Conservation (phyloP, 2,888 invertebrate species). For the Tethea ocularis region DNA sequence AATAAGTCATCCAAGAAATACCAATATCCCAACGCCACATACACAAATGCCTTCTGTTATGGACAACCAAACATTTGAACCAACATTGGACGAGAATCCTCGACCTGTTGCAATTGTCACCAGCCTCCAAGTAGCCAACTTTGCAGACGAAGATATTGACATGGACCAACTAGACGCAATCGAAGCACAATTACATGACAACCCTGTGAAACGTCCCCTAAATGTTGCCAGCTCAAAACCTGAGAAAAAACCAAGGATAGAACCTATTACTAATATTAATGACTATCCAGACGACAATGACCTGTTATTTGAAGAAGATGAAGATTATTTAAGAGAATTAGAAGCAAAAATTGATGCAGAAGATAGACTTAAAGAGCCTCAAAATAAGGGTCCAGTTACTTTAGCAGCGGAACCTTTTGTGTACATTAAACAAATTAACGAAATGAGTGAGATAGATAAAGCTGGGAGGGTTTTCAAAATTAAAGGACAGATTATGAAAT, state of each 20-base stretch:
- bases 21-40: constrained; percentile 52
- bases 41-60: constrained; percentile 43
- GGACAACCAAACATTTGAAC: constrained; percentile 22
- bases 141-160: constrained; percentile 67
- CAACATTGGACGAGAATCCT: constrained; percentile 30
- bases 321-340: constrained; percentile 63
- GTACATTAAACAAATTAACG: constrained; percentile 74
- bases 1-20: constrained; percentile 44
- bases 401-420: constrained; percentile 65
- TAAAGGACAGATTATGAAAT: constrained; percentile 81
- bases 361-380: neutral
- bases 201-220: constrained; percentile 48
- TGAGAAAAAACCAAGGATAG: constrained; percentile 61
- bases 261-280: constrained; percentile 31
- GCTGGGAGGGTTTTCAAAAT: constrained; percentile 77
- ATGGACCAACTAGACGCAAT: constrained; percentile 64
- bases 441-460: constrained; percentile 52
- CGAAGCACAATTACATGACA: constrained; percentile 57
- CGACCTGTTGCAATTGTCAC: constrained; percentile 50
- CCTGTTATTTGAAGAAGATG: constrained; percentile 58
- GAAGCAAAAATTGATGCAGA: constrained; percentile 58
- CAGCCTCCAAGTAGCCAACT: constrained; percentile 49
- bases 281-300: constrained; percentile 65
- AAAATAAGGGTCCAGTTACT: constrained; percentile 26
- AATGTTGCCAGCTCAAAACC: constrained; percentile 40